A percentile compares a stretch with the other conserved stretches of the same genome.
These are phyloP conservation scores for Leguminivora glycinivorella DNA, from an alignment of 1,140 invertebrate genomes.

Conservation along the genomic window DNA sequence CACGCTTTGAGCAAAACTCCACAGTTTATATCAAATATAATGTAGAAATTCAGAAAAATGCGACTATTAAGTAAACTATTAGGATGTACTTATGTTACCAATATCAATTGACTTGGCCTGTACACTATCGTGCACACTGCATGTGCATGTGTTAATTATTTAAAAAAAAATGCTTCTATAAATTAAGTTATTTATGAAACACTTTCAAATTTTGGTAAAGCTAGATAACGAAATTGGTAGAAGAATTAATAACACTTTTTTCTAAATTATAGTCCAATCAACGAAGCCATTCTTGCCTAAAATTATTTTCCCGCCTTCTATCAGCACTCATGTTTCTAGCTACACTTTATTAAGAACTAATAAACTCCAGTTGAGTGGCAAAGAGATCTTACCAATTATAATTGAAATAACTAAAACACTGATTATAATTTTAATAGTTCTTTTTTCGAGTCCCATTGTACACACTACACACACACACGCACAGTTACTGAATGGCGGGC, in stretches of 20 bases:
- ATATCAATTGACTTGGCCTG: neutral
- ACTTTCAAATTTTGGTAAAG: too few species aligned
- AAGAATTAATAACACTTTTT: neutral
- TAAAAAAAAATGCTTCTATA: too few species aligned
- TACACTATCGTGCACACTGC: slow-evolving; percentile 5
- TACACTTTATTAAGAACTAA: too few species aligned
- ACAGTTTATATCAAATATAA: too few species aligned
- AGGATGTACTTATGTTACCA: neutral
- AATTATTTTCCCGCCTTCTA: neutral
- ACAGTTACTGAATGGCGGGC: neutral
- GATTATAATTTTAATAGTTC: neutral
- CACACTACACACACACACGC: neutral
- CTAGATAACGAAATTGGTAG: too few species aligned
- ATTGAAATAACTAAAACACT: neutral
- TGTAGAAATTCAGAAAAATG: too few species aligned
- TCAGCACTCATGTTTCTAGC: too few species aligned
- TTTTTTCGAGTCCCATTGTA: neutral
- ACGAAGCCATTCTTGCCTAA: neutral
- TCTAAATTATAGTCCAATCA: neutral
- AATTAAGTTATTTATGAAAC: too few species aligned
- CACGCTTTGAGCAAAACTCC: neutral
- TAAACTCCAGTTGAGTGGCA: too few species aligned
- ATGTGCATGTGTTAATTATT: too few species aligned
- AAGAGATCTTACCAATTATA: neutral
- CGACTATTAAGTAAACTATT: too few species aligned